Percentiles rank a stretch among this genome's conserved stretches.
phyloP scores from a whole-genome alignment of 1,140 invertebrate genomes.

The Aphaenogaster ashmeadi region DNA sequence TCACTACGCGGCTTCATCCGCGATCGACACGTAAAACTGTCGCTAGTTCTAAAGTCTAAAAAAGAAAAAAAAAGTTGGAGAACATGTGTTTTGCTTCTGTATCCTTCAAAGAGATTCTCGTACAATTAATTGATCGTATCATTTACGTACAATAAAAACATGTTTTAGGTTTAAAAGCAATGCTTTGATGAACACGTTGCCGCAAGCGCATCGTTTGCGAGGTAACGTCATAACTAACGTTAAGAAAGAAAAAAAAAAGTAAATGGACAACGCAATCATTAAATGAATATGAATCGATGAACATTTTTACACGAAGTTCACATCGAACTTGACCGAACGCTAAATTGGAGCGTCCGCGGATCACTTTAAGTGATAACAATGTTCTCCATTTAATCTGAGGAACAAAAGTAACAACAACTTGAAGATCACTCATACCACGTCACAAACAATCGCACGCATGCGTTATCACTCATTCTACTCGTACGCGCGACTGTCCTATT shows the following conservation, averaged over 20 bases:
- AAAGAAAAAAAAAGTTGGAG: not conserved
- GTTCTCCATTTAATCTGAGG: slow-evolving; percentile 70
- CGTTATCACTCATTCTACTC: slow-evolving; percentile 30
- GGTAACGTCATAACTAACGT: not conserved
- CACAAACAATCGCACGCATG: slow-evolving; percentile 39
- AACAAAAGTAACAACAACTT: slow-evolving; percentile 69
- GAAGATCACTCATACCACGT: slow-evolving; percentile 52
- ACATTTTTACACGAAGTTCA: not conserved
- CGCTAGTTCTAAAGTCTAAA: not conserved
- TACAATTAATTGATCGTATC: too few relatives aligned
- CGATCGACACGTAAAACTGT: not conserved
- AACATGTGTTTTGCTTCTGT: slow-evolving; percentile 25
- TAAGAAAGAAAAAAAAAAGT: not conserved
- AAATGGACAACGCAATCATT: not conserved
- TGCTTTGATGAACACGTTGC: not conserved
- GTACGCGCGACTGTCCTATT: slow-evolving; percentile 44
- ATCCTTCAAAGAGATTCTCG: slow-evolving; percentile 15
- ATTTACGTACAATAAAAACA: slow-evolving; percentile 25
- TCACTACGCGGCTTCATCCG: not conserved
- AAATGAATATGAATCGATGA: slow-evolving; percentile 27
- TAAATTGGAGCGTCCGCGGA: not conserved
- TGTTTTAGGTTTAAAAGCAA: slow-evolving; percentile 40
- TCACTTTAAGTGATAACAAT: slow-evolving; percentile 61
- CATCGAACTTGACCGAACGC: slow-evolving; percentile 6
- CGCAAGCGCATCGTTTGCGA: slow-evolving; percentile 15